Evolutionary conservation across 2,113 vertebrate species (phyloP).

Genomic region (Paratilapia polleni): DNA sequence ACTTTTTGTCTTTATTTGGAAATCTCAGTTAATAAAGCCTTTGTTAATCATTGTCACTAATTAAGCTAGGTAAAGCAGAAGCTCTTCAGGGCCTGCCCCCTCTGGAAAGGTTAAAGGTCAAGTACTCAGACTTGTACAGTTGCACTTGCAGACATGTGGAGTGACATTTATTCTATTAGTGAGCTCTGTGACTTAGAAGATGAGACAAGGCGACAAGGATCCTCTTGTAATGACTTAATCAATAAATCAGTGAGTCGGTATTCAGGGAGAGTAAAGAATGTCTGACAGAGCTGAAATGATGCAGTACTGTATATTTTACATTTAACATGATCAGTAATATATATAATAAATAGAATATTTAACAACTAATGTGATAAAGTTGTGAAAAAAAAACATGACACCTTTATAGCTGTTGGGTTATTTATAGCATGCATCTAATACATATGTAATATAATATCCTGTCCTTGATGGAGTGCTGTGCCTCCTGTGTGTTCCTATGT

Average conservation of each 20-base stretch:
- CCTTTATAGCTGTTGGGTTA: slow-evolving; percentile 28
- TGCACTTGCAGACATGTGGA: not conserved
- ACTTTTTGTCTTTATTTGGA: not conserved
- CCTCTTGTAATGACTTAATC: slow-evolving; percentile 22
- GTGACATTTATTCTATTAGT: slow-evolving; percentile 3
- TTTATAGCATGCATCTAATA: slow-evolving; percentile 59
- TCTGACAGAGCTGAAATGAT: not conserved
- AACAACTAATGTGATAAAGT: not conserved
- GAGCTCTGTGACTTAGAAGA: not conserved
- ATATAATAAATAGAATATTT: not conserved
- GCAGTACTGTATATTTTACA: not conserved
- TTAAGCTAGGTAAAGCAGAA: not conserved
- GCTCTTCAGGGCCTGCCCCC: not conserved
- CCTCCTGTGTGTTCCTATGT: not conserved
- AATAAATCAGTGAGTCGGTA: slow-evolving; percentile 31
- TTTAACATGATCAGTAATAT: not conserved
- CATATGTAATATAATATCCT: slow-evolving; percentile 63
- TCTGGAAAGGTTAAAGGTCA: not conserved
- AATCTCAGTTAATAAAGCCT: not conserved
- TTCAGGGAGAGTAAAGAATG: not conserved
- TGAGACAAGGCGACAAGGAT: not conserved
- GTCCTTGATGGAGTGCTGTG: slow-evolving; percentile 34
- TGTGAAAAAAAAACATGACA: not conserved
- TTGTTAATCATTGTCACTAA: not conserved
- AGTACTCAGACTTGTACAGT: not conserved